phyloP scores from a whole-genome alignment of 2,113 vertebrate species.

The Limnothrissa miodon region DNA sequence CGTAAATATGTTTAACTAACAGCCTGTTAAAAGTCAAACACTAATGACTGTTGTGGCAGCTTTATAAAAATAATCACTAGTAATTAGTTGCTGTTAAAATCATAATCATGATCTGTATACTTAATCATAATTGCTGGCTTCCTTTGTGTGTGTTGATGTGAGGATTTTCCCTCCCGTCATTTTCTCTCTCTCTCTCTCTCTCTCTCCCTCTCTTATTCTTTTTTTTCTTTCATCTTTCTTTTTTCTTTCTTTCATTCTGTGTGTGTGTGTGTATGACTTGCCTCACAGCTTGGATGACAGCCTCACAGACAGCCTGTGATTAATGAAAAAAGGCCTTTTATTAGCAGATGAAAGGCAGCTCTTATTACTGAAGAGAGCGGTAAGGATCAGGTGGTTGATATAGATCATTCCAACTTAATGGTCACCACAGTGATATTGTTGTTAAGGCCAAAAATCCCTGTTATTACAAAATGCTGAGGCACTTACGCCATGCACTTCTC shows the following conservation, averaged over 20 bases:
- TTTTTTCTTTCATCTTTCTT: background rate
- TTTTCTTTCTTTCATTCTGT: background rate
- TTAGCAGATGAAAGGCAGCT: slow-evolving; percentile 45
- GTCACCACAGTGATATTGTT: slow-evolving; percentile 47
- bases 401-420: slow-evolving; percentile 46
- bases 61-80: background rate
- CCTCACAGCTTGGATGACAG: background rate
- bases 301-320: slow-evolving; percentile 36
- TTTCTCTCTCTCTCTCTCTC: background rate
- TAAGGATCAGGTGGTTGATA: slow-evolving; percentile 51
- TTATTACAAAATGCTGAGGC: slow-evolving; percentile 45
- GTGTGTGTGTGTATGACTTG: background rate
- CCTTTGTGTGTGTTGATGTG: background rate
- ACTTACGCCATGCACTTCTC: slow-evolving; percentile 38
- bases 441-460: slow-evolving; percentile 44
- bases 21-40: background rate
- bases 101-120: background rate
- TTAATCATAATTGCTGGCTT: background rate
- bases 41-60: background rate
- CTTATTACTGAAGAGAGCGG: slow-evolving; percentile 42
- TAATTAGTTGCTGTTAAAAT: background rate
- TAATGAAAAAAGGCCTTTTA: slow-evolving; percentile 46
- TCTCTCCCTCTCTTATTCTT: background rate
- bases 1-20: background rate
- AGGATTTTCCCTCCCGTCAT: background rate